phyloP scores from a whole-genome alignment of 2,113 vertebrate species.

The Thryonomys swinderianus region DNA sequence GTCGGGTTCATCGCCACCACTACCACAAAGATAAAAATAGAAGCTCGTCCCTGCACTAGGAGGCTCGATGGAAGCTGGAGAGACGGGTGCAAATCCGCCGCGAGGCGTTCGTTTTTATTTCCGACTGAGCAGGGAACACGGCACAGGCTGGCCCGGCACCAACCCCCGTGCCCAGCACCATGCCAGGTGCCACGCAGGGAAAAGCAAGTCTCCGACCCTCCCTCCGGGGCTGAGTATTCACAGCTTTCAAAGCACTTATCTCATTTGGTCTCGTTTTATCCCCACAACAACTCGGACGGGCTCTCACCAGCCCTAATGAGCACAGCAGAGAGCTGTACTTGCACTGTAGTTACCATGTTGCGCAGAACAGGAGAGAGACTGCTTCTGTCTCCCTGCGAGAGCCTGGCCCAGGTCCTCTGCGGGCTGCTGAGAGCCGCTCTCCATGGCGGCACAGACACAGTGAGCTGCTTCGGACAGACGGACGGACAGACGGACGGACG shows the following conservation, averaged over 20 bases:
- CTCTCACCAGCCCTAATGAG: conserved; percentile 77
- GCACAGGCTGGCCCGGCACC: rapidly evolving
- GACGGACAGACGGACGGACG: no score
- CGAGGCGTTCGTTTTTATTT: rapidly evolving
- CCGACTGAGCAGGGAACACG: rapidly evolving
- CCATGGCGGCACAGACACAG: rapidly evolving
- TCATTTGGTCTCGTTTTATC: conserved; percentile 71
- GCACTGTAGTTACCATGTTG: conserved; percentile 53
- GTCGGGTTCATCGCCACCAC: not conserved
- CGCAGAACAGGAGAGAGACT: conserved; percentile 49
- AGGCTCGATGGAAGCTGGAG: not conserved
- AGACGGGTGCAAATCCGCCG: rapidly evolving
- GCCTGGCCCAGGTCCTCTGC: not conserved
- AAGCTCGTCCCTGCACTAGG: rapidly evolving
- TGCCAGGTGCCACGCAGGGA: rapidly evolving
- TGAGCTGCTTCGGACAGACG: not conserved
- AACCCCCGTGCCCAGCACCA: rapidly evolving
- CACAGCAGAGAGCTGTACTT: conserved; percentile 75
- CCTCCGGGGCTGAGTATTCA: not conserved
- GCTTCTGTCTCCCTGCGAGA: not conserved
- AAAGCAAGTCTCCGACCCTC: not conserved
- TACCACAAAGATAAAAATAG: not conserved
- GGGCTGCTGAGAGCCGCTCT: not conserved
- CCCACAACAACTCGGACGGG: conserved; percentile 53
- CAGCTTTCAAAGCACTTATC: conserved; percentile 71